Evolutionary conservation across 2,888 invertebrate species (phyloP).

Genomic region (Eumerus sabulonum): DNA sequence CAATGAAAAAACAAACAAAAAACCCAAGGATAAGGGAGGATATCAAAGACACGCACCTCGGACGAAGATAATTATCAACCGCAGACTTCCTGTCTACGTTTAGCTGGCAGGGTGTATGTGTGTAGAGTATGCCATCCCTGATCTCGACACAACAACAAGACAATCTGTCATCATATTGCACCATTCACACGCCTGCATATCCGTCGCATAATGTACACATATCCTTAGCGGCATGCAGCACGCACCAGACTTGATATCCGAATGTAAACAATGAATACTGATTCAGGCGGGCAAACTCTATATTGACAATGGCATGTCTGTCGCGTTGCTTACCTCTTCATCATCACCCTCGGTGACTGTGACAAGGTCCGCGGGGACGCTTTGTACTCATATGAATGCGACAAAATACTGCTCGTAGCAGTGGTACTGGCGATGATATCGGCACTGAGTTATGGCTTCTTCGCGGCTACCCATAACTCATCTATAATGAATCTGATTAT

Average conservation of each 20-base stretch:
- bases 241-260: constrained; percentile 13
- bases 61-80: constrained; percentile 38
- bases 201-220: not conserved
- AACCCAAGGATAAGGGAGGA: no score
- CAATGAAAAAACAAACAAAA: no score
- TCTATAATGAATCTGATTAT: constrained; percentile 58
- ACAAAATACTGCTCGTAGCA: constrained; percentile 23
- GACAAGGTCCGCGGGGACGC: no score
- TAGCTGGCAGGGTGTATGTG: constrained; percentile 21
- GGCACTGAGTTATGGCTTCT: constrained; percentile 57
- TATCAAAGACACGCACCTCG: not conserved
- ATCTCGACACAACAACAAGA: constrained; percentile 23
- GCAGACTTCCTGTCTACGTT: constrained; percentile 62
- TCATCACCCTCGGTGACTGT: no score
- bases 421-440: constrained; percentile 55
- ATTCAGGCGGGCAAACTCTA: constrained; percentile 11
- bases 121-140: not conserved
- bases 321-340: not conserved
- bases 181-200: no score
- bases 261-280: constrained; percentile 33
- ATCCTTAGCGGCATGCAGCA: not conserved
- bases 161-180: constrained; percentile 57
- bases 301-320: constrained; percentile 55
- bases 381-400: constrained; percentile 4
- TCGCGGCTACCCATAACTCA: constrained; percentile 56